These are phyloP conservation scores for Anabas testudineus DNA, from an alignment of 2,797 vertebrate genomes.

Conservation along the genomic window DNA sequence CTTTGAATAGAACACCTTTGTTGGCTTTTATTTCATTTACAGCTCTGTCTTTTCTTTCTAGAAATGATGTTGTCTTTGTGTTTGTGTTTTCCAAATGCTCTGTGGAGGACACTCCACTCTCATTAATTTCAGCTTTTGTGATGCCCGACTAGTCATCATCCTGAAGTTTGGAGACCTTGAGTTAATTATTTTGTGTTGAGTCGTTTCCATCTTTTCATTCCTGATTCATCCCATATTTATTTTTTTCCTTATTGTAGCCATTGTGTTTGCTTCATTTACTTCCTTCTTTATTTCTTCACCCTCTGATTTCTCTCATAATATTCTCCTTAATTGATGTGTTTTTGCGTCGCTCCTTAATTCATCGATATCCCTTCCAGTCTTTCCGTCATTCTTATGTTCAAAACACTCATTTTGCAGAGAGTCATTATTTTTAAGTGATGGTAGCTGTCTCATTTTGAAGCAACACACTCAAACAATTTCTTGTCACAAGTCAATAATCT, in stretches of 20 bases:
- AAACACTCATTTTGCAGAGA: background rate
- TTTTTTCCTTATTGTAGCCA: background rate
- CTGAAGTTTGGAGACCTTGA: background rate
- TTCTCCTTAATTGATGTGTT: background rate
- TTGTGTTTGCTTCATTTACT: background rate
- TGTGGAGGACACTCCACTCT: background rate
- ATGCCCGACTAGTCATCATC: background rate
- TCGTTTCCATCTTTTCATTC: background rate
- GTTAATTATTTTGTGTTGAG: background rate
- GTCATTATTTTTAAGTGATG: slow-evolving; percentile 15
- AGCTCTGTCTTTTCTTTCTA: too few relatives aligned
- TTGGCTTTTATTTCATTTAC: too few relatives aligned
- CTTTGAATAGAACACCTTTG: too few relatives aligned
- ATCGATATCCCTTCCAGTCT: too few relatives aligned
- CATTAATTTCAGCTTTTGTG: background rate
- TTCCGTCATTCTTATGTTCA: slow-evolving; percentile 1
- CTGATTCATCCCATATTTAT: background rate
- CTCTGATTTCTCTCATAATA: background rate
- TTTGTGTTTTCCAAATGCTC: background rate
- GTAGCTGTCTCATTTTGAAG: background rate
- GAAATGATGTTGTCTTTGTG: too few relatives aligned
- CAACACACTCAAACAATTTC: slow-evolving; percentile 10
- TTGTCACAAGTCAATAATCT: slow-evolving; percentile 41
- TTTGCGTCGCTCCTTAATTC: background rate
- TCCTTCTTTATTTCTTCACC: background rate